phyloP scores from a whole-genome alignment of 2,113 vertebrate species.

The Hippocampus guttulatus region DNA sequence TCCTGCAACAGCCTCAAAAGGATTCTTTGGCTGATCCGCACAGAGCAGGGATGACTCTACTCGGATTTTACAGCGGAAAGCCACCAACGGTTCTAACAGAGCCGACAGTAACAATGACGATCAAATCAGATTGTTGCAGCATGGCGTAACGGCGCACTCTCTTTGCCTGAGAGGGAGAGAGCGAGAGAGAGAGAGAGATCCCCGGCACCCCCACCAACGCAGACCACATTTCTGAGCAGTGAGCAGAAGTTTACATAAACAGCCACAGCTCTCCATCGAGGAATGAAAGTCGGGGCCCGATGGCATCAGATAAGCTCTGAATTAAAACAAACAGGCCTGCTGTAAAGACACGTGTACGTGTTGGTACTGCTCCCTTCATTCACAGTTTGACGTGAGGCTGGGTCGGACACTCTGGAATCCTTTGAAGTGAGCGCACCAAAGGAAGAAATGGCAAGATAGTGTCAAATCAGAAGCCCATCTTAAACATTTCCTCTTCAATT shows the following conservation, averaged over 20 bases:
- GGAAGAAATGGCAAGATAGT: background rate
- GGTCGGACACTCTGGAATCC: background rate
- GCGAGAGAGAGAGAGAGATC: background rate
- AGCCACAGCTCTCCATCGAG: slow-evolving; percentile 38
- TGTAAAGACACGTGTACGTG: background rate
- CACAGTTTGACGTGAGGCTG: slow-evolving; percentile 2
- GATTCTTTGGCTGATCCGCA: slow-evolving; percentile 33
- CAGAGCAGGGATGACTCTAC: slow-evolving; percentile 41
- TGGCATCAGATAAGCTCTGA: slow-evolving; percentile 17
- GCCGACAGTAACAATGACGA: slow-evolving; percentile 58
- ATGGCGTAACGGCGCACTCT: slow-evolving; percentile 44
- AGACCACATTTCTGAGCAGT: slow-evolving; percentile 50
- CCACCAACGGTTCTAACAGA: slow-evolving; percentile 60
- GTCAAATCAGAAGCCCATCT: background rate
- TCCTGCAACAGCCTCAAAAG: slow-evolving; percentile 19
- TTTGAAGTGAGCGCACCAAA: slow-evolving; percentile 1
- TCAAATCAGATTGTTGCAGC: slow-evolving; percentile 63
- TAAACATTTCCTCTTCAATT: background rate
- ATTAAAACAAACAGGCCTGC: slow-evolving; percentile 3
- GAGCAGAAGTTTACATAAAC: slow-evolving; percentile 54
- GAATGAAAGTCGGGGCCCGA: slow-evolving; percentile 29
- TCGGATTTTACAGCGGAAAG: slow-evolving; percentile 53
- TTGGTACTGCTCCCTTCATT: slow-evolving; percentile 1
- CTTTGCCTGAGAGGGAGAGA: slow-evolving; percentile 7
- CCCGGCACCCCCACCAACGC: slow-evolving; percentile 12